Conservation (phyloP, 1,140 invertebrate genomes). For the Daktulosphaira vitifoliae region DNA sequence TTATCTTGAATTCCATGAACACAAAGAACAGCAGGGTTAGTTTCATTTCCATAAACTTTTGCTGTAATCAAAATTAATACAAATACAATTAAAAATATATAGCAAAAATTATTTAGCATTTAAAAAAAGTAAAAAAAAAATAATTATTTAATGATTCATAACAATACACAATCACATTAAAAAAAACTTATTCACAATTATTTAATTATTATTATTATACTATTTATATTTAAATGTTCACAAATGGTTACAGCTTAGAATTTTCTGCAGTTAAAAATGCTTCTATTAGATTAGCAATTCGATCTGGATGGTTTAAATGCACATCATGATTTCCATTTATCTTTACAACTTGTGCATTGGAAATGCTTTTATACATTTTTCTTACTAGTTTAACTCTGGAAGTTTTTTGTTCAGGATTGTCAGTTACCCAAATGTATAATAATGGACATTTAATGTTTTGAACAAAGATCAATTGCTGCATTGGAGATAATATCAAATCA, state of each 20-base stretch:
- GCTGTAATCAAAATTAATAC: constrained; percentile 44
- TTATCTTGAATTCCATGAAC: constrained; percentile 88
- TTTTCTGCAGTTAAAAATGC: constrained; percentile 42
- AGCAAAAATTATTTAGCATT: too few relatives aligned
- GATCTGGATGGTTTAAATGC: constrained; percentile 53
- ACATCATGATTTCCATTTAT: constrained; percentile 56
- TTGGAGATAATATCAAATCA: constrained; percentile 34
- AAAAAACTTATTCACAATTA: too few relatives aligned
- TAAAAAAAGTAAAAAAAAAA: too few relatives aligned
- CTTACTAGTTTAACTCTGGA: constrained; percentile 28
- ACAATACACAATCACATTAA: too few relatives aligned
- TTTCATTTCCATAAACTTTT: constrained; percentile 66
- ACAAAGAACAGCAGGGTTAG: constrained; percentile 61
- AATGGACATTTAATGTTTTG: constrained; percentile 38
- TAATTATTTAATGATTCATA: too few relatives aligned
- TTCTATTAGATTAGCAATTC: constrained; percentile 44
- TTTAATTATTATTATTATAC: too few relatives aligned
- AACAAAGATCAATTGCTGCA: constrained; percentile 36
- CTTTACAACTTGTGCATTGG: constrained; percentile 41
- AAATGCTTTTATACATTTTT: constrained; percentile 39
- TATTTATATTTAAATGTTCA: too few relatives aligned
- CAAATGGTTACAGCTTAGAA: constrained; percentile 1
- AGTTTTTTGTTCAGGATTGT: constrained; percentile 3
- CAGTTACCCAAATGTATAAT: constrained; percentile 40
- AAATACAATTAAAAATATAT: too few relatives aligned